A percentile compares a stretch with the other conserved stretches of the same genome.
phyloP scores from a whole-genome alignment of 2,113 vertebrate species.

The Oryzias curvinotus region DNA sequence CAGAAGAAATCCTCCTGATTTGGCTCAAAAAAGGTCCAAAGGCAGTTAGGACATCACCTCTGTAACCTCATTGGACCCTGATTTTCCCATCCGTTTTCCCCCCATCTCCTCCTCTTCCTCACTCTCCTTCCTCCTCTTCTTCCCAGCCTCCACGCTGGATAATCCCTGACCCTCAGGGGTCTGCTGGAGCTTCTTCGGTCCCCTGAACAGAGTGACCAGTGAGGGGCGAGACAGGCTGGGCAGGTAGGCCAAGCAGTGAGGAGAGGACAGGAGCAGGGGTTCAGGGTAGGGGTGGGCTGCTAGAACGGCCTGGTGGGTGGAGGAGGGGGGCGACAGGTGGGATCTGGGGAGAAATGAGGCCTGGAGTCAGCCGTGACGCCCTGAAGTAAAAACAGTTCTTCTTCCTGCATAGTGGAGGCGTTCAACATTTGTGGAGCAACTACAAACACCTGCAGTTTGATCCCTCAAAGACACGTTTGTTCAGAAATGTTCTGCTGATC shows the following conservation, averaged over 20 bases:
- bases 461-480: too few species aligned
- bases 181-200: slow-evolving; percentile 9
- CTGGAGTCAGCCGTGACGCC: not conserved
- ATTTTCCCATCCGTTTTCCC: slow-evolving; percentile 48
- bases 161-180: slow-evolving; percentile 35
- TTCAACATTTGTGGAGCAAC: too few species aligned
- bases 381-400: too few species aligned
- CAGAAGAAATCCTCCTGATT: not conserved
- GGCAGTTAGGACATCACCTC: not conserved
- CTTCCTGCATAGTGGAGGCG: too few species aligned
- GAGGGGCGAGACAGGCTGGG: slow-evolving; percentile 82
- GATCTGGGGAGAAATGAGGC: not conserved
- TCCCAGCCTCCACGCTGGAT: slow-evolving; percentile 10
- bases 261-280: slow-evolving; percentile 44
- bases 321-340: not conserved
- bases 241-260: slow-evolving; percentile 76
- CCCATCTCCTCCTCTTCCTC: slow-evolving; percentile 58
- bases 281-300: slow-evolving; percentile 58
- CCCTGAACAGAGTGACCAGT: slow-evolving; percentile 82
- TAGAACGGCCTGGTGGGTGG: slow-evolving; percentile 6
- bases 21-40: not conserved
- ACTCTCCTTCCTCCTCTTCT: slow-evolving; percentile 40
- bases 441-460: too few species aligned
- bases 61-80: slow-evolving; percentile 23
- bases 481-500: too few species aligned